Evolutionary conservation across 1,140 invertebrate species (phyloP).

Genomic region (Lordiphosa stackelbergi): DNA sequence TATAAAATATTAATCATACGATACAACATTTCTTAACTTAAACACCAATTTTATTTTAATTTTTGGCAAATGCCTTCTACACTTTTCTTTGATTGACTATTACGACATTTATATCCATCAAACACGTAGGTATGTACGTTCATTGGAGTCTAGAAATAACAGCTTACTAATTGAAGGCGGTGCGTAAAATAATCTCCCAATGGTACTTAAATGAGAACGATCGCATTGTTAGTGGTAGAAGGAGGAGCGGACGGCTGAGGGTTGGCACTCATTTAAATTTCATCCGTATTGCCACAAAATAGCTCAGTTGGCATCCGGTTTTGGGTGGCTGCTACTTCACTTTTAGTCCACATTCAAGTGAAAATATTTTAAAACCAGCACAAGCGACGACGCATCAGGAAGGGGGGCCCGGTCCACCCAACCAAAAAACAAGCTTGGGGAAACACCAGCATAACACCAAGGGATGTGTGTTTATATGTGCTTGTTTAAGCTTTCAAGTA

Average conservation of each 20-base stretch:
- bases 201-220: slow-evolving; percentile 46
- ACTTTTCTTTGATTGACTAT: too few relatives aligned
- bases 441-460: slow-evolving; percentile 71
- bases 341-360: slow-evolving; percentile 17
- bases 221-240: slow-evolving; percentile 24
- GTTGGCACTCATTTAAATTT: slow-evolving; percentile 69
- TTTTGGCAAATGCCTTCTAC: too few relatives aligned
- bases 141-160: slow-evolving; percentile 2
- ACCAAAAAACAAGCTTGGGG: slow-evolving; percentile 74
- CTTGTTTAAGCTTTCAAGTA: slow-evolving; percentile 73
- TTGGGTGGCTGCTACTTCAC: slow-evolving; percentile 26
- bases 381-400: slow-evolving; percentile 60
- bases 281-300: slow-evolving; percentile 75
- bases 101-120: too few relatives aligned
- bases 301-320: slow-evolving; percentile 55
- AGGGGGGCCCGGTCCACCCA: slow-evolving; percentile 45
- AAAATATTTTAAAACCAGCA: slow-evolving; percentile 60
- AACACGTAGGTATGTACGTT: too few relatives aligned
- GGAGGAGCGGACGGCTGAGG: slow-evolving; percentile 17
- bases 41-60: too few relatives aligned
- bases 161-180: slow-evolving; percentile 63
- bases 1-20: too few relatives aligned
- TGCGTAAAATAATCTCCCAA: slow-evolving; percentile 53
- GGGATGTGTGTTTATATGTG: slow-evolving; percentile 43
- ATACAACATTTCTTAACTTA: too few relatives aligned